phyloP scores from a whole-genome alignment of 1,140 invertebrate species.

The Drosophila arawakana region DNA sequence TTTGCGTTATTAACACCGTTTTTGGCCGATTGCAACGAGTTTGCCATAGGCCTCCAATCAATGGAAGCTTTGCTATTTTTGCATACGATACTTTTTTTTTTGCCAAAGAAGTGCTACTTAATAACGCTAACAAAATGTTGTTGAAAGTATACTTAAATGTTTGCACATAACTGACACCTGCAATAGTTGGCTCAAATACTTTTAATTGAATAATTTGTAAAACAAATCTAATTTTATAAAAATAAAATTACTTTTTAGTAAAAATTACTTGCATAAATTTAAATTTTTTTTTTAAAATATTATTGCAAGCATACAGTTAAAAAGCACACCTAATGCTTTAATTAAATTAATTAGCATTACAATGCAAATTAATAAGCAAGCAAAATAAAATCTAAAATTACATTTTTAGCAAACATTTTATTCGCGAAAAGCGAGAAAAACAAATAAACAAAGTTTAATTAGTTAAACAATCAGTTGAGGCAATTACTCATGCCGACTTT shows the following conservation, averaged over 20 bases:
- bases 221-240: no score
- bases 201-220: neutral
- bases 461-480: conserved; percentile 7
- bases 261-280: no score
- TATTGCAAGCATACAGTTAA: no score
- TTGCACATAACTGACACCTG: conserved; percentile 13
- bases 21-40: conserved; percentile 51
- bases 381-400: no score
- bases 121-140: conserved; percentile 4
- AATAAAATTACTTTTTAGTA: no score
- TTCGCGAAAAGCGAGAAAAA: neutral
- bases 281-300: no score
- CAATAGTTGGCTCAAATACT: neutral
- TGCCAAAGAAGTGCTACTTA: neutral
- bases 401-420: neutral
- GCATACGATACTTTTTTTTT: conserved; percentile 18
- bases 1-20: conserved; percentile 60
- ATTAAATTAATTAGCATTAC: no score
- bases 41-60: conserved; percentile 21
- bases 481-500: conserved; percentile 13
- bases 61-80: conserved; percentile 26
- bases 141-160: neutral
- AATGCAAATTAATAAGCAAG: no score
- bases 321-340: no score
- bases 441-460: conserved; percentile 32